phyloP scores from a whole-genome alignment of 2,797 vertebrate genomes.

The Typhlichthys eigenmanni region DNA sequence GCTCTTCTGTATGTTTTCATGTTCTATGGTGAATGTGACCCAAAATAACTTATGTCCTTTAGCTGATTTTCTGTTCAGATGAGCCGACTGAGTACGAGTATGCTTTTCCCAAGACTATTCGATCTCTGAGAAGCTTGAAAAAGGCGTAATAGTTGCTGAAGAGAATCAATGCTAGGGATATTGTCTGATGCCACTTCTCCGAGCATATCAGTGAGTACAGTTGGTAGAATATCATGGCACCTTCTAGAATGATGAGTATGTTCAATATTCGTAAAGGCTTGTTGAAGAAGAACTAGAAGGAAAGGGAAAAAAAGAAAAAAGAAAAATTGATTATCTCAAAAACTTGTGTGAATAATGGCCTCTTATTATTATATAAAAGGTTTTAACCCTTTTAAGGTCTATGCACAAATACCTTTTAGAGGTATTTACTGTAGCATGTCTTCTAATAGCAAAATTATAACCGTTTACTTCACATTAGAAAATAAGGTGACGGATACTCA shows the following conservation, averaged over 20 bases:
- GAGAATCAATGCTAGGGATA: conserved; percentile 96
- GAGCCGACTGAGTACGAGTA: conserved; percentile 89
- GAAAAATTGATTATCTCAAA: conserved; percentile 5
- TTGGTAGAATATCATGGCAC: conserved; percentile 96
- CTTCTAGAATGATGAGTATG: conserved; percentile 94
- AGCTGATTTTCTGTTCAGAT: conserved; percentile 88
- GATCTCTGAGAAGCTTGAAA: conserved; percentile 97
- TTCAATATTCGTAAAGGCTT: conserved; percentile 96
- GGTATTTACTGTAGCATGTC: not conserved
- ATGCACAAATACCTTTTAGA: too few relatives aligned
- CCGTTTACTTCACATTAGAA: too few relatives aligned
- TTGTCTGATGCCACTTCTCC: conserved; percentile 97
- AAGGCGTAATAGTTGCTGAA: conserved; percentile 99
- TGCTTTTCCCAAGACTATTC: conserved; percentile 95
- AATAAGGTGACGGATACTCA: conserved; percentile 69
- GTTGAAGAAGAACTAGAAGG: conserved; percentile 95
- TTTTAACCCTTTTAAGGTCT: too few relatives aligned
- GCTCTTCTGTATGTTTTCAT: conserved; percentile 78
- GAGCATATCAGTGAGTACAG: conserved; percentile 95
- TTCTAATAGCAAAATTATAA: too few relatives aligned
- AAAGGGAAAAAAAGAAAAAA: conserved; percentile 13
- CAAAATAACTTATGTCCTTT: conserved; percentile 50
- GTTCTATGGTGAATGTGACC: conserved; percentile 46
- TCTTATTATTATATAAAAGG: not conserved
- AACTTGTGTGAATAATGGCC: not conserved